Evolutionary conservation across 2,113 vertebrate genomes (phyloP), one percentile per base, ranked within the genome.

Genomic region (Zapornia atra): DNA sequence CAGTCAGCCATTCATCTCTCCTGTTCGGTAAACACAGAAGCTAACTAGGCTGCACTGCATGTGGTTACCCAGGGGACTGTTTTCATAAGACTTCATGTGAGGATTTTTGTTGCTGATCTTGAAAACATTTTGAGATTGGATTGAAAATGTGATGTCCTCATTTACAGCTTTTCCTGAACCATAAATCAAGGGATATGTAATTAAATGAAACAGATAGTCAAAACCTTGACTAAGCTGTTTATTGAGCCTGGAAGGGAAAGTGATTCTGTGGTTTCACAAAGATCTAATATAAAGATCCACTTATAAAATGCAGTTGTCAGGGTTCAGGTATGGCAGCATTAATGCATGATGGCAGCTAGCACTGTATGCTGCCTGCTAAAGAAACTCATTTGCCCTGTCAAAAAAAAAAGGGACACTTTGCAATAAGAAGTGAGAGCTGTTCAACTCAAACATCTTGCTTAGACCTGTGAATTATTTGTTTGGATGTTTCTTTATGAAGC

Each of bases 21-120:
- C 83, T 92, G 73, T 92, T 96, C 66, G 3, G 88, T 97, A 96
- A 97, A 96, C 95, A 96, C 46, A 56, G 77, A 82, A 88, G 61
- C 63, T 86, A 68, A 86, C 86, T 64, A 76, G 46, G 34, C 90
- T 94, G 19, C 24, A 3, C 85, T 82, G 88, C 73, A 38, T 80
- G 77, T 86, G 59, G 44, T 57, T 93, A 94, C 82, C 93, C 7
- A 10, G 69, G 72, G 95, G 75, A 88, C 16, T 92, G 88, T 95
- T 96, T 96, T 94, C 90, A 20, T 86, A 96, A 88, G 83, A 70
- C 83, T 95, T 92, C 81, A 77, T 96, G 90, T 93, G 83, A 96
- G 81, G 92, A 95, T 86, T 97, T 97, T 92, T 96, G 96, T 96
- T 96, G 82, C 81, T 87, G 94, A 89, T 95, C 91, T 88, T 95